Conservation (phyloP, 2,797 vertebrate species). For the Tokudaia muenninki region DNA sequence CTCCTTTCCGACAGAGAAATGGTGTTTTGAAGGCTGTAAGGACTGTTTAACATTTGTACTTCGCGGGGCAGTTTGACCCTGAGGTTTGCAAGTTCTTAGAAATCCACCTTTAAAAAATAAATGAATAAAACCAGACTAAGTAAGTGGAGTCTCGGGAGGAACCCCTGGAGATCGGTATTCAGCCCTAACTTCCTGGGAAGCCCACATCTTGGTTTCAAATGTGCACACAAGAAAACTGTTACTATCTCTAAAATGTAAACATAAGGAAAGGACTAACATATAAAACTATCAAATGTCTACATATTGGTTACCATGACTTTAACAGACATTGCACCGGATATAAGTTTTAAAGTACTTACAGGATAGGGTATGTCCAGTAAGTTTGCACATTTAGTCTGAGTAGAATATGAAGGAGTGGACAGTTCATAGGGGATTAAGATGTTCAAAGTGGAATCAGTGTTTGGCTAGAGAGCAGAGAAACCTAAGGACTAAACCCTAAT, state of each 20-base stretch:
- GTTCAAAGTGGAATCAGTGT: not conserved
- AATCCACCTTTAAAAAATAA: not conserved
- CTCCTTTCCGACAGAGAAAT: not conserved
- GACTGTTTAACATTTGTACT: not conserved
- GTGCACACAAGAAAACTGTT: not conserved
- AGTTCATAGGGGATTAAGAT: not conserved
- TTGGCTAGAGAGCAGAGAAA: constrained; percentile 13
- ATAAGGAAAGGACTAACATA: not conserved
- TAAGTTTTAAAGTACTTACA: not conserved
- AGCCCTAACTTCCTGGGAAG: not conserved
- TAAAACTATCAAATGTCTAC: not conserved
- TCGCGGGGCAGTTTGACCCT: not conserved
- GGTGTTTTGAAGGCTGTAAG: not conserved
- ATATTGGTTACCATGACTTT: not conserved
- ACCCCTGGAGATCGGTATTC: not conserved
- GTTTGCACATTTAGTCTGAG: not conserved
- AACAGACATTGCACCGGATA: not conserved
- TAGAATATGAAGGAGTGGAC: not conserved
- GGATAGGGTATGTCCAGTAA: not conserved
- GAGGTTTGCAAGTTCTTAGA: not conserved
- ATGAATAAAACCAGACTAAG: not conserved
- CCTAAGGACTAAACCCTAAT: not conserved
- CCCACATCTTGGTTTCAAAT: not conserved
- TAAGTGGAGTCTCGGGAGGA: not conserved
- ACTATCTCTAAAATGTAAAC: not conserved